Conservation (phyloP, 2,888 invertebrate species). For the Nesidiocoris tenuis region DNA sequence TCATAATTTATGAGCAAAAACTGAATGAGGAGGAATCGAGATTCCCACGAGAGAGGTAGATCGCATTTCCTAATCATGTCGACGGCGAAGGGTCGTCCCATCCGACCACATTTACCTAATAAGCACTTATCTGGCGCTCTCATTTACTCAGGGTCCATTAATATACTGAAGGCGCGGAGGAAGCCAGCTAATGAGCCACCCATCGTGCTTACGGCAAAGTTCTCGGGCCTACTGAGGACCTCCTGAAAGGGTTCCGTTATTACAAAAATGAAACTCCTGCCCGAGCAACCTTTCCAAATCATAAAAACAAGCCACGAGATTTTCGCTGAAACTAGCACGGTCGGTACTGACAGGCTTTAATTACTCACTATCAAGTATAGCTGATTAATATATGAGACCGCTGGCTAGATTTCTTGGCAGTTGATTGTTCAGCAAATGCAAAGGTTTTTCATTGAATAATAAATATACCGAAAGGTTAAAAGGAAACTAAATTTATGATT, state of each 20-base stretch:
- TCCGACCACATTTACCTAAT: not conserved
- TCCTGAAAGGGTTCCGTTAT: constrained; percentile 23
- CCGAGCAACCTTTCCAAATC: not conserved
- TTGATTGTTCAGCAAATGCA: no score
- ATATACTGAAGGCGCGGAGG: not conserved
- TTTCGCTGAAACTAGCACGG: no score
- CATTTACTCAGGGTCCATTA: not conserved
- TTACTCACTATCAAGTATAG: no score
- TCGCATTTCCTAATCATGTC: not conserved
- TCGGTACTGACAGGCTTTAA: no score
- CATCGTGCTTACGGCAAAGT: not conserved
- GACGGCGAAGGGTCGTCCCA: not conserved
- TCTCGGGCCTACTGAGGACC: not conserved
- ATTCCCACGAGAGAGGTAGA: no score
- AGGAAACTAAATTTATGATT: no score
- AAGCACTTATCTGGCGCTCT: not conserved
- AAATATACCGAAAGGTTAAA: no score
- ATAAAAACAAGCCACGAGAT: not conserved
- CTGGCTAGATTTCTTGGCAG: no score
- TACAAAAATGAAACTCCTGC: constrained; percentile 16
- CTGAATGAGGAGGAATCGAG: not conserved
- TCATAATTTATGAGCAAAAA: no score
- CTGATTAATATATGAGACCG: no score
- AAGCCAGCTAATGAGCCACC: not conserved
- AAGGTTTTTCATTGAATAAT: no score